Evolutionary conservation across 2,888 invertebrate genomes (phyloP), one percentile per base, ranked within the genome.

Genomic region (Clistopyga incitator): DNA sequence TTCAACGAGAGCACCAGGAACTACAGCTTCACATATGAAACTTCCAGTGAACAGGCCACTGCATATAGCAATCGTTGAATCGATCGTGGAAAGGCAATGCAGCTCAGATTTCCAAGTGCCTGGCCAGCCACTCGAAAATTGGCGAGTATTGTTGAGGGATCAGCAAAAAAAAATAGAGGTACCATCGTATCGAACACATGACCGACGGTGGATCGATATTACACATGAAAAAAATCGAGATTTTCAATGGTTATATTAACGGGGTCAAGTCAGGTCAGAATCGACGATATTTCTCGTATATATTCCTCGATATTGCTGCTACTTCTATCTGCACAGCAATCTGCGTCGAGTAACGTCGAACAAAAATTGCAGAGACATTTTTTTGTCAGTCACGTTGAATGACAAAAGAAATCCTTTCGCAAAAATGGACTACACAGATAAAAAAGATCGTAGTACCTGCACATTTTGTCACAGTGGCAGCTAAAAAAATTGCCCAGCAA

Each of bases 41-140:
- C 56, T 38, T 25, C 13, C 13, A 56, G 25, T 56, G 56, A 56
- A 56, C 23, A 56, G 56, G 15, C 23, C 56, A 56, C 38, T 18
- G 65, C 42, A 18, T 23, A 65, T 23, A 25, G 56, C 15, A 56
- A 56, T 45, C 23, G 65, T 45, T n/a, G 42, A 45, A 67, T 67
- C 65, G 65, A 65, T 65, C 45, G 45, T 2, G 45, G 45, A 42
- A 45, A 67, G 45, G 10, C 65, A 47, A 67, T 45, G 65, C 18
- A 25, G 23, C 47, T 42, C 65, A 13, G 8, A 67, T 67, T 67
- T 67, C 25, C 65, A 56, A 56, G 56, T 56, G 56, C 15, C n/a
- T 56, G 56, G 25, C 11, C 38, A n/a, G 64, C 20, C 38, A 45
- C 65, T 67, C 47, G 47, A 67, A 38, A 67, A 67, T 67, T 67